phyloP scores from a whole-genome alignment of 1,140 invertebrate species.

The Drosophila littoralis region DNA sequence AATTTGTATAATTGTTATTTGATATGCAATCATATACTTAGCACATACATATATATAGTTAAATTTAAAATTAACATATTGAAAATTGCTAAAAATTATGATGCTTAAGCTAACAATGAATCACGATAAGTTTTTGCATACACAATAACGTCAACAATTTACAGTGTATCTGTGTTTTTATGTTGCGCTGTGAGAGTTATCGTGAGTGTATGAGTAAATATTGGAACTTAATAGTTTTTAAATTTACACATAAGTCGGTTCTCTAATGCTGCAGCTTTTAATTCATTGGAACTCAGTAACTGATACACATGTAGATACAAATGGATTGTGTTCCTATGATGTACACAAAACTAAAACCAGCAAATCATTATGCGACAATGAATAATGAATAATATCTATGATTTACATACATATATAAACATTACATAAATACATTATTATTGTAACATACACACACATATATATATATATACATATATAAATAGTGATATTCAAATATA shows the following conservation, averaged over 20 bases:
- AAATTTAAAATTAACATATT: constrained; percentile 49
- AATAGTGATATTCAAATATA: constrained; percentile 32
- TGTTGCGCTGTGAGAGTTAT: constrained; percentile 11
- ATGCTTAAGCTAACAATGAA: constrained; percentile 60
- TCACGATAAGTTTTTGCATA: constrained; percentile 43
- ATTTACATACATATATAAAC: constrained; percentile 48
- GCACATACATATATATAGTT: constrained; percentile 51
- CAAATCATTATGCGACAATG: constrained; percentile 44
- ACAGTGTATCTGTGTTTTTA: constrained; percentile 41
- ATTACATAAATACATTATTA: constrained; percentile 38
- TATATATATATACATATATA: constrained; percentile 29
- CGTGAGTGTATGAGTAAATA: constrained; percentile 17
- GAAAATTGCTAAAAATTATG: constrained; percentile 41
- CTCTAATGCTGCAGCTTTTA: constrained; percentile 23
- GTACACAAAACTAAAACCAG: constrained; percentile 54
- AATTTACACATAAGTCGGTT: constrained; percentile 13
- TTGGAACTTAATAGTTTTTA: constrained; percentile 1
- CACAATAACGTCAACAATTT: constrained; percentile 64
- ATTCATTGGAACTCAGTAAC: constrained; percentile 26
- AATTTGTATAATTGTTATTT: constrained; percentile 21
- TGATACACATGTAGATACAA: constrained; percentile 40
- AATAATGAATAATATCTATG: constrained; percentile 47
- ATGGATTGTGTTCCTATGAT: constrained; percentile 34
- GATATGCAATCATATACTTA: constrained; percentile 56
- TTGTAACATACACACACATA: constrained; percentile 37